A percentile compares a stretch with the other conserved stretches of the same genome.
Evolutionary conservation across 2,888 invertebrate species (phyloP).

Genomic region (Drosophila peninsularis): DNA sequence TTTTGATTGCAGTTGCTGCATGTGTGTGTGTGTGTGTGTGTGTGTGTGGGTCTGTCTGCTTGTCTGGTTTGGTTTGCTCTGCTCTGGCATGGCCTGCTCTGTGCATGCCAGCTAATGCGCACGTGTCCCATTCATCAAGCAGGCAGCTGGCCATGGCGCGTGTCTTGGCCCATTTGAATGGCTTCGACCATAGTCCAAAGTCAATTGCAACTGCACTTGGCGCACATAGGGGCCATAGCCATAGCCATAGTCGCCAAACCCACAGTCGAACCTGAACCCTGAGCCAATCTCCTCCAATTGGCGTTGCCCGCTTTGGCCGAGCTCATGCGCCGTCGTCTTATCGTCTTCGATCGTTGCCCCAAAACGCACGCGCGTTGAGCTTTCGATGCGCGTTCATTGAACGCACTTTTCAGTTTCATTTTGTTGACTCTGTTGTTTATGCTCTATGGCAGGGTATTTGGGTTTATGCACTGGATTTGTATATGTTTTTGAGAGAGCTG

Average conservation of each 20-base stretch:
- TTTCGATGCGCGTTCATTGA: conserved; percentile 69
- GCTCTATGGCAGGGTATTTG: conserved; percentile 3
- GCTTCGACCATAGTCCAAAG: conserved; percentile 43
- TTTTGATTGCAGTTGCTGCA: conserved; percentile 44
- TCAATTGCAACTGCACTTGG: conserved; percentile 42
- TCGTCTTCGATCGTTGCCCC: conserved; percentile 51
- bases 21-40: neutral
- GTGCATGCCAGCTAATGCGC: conserved; percentile 21
- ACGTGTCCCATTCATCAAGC: conserved; percentile 59
- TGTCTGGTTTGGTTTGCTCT: conserved; percentile 15
- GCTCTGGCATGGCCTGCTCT: conserved; percentile 15
- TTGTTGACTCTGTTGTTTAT: conserved; percentile 6
- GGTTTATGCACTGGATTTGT: neutral
- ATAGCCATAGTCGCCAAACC: neutral
- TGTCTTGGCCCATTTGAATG: conserved; percentile 35
- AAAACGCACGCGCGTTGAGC: conserved; percentile 37
- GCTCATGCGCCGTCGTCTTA: conserved; percentile 17
- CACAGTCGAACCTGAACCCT: conserved; percentile 9
- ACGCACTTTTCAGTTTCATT: conserved; percentile 67
- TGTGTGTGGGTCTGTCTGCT: neutral
- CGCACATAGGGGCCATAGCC: neutral
- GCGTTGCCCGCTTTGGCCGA: conserved; percentile 7
- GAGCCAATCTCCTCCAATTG: conserved; percentile 7
- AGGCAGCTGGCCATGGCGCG: conserved; percentile 18
- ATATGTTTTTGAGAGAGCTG: neutral